phyloP scores from a whole-genome alignment of 2,797 vertebrate species.

The Poeciliopsis turneri region DNA sequence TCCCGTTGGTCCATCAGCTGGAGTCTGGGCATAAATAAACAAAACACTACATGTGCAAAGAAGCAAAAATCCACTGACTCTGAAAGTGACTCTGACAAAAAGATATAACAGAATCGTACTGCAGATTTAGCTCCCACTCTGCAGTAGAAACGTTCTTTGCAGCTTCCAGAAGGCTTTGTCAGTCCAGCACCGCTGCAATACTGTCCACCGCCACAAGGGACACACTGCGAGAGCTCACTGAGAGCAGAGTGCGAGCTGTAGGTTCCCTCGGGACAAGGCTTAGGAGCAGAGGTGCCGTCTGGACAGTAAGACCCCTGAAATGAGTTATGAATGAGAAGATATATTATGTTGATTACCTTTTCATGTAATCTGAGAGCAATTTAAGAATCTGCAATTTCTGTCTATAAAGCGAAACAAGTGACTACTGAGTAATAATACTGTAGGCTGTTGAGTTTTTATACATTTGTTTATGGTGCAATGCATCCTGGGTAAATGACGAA shows the following conservation, averaged over 20 bases:
- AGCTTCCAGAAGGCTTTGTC: conserved; percentile 80
- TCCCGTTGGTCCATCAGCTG: conserved; percentile 82
- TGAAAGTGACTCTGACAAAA: neutral
- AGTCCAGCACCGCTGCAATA: conserved; percentile 84
- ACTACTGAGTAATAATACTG: no score
- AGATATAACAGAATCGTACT: conserved; percentile 68
- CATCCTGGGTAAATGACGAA: no score
- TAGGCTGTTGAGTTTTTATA: no score
- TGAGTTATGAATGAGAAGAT: neutral
- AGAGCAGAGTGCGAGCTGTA: conserved; percentile 75
- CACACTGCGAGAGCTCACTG: conserved; percentile 74
- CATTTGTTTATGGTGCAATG: no score
- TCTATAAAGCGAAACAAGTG: neutral
- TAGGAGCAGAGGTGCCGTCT: conserved; percentile 75
- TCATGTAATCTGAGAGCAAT: neutral
- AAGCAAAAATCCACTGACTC: neutral
- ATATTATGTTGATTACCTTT: neutral
- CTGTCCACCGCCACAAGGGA: conserved; percentile 81
- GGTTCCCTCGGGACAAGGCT: conserved; percentile 83
- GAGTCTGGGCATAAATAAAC: conserved; percentile 74
- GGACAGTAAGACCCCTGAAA: conserved; percentile 86
- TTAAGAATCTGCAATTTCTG: neutral
- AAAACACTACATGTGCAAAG: neutral
- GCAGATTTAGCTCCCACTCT: conserved; percentile 81
- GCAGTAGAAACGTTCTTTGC: conserved; percentile 87